These are phyloP conservation scores for Glaucidium brasilianum DNA, from an alignment of 2,113 vertebrate genomes.

Conservation along the genomic window DNA sequence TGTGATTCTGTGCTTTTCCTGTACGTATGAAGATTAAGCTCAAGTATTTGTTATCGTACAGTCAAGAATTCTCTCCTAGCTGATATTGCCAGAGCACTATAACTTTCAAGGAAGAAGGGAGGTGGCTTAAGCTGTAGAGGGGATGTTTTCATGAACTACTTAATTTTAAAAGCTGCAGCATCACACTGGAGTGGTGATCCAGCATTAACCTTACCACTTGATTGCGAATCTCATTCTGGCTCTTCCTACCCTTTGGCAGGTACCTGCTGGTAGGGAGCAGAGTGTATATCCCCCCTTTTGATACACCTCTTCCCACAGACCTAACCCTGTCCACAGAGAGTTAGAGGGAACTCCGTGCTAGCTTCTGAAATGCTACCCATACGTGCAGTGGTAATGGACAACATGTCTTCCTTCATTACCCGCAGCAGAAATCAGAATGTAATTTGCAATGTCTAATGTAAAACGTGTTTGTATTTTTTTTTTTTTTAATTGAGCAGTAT, in stretches of 20 bases:
- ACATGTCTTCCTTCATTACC: slow-evolving; percentile 38
- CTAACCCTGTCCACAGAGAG: neutral
- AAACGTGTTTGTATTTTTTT: slow-evolving; percentile 15
- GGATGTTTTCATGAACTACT: neutral
- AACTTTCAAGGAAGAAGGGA: slow-evolving; percentile 5
- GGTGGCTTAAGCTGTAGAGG: neutral
- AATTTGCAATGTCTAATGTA: slow-evolving; percentile 51
- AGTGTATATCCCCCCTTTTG: neutral
- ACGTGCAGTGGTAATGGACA: neutral
- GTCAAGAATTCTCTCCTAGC: slow-evolving; percentile 5
- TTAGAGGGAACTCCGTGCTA: neutral
- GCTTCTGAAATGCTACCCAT: neutral
- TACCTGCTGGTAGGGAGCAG: neutral
- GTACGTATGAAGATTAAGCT: neutral
- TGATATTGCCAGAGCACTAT: slow-evolving; percentile 32
- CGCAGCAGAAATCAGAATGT: slow-evolving; percentile 25
- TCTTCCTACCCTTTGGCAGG: neutral
- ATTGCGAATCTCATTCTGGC: neutral
- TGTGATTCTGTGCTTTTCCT: neutral
- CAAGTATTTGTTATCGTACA: neutral
- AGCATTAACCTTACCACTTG: neutral
- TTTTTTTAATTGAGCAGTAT: slow-evolving; percentile 47
- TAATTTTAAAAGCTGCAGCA: neutral
- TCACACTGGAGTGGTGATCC: neutral
- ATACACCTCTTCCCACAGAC: neutral